Base-by-base conservation (phyloP, 2,888 invertebrate species). In the Xestobium rufovillosum region DNA sequence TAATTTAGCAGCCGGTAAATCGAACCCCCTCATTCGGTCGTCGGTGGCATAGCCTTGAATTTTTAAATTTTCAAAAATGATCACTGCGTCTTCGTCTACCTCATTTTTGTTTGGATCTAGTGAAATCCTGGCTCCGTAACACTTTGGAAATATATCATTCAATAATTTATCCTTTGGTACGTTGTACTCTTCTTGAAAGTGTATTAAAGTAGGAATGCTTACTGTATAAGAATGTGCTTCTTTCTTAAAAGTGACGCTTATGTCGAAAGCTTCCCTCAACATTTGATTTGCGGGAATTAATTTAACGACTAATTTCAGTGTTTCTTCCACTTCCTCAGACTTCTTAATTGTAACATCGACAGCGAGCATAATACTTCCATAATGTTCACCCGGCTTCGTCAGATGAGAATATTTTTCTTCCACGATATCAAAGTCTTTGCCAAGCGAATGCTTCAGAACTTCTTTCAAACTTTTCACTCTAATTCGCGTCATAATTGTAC, bases 321-420 rank as follows among this genome's bases (percentile, higher is more conserved):
- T 57, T 43, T 68, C 62, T 35, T 50, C 45, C 14, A 51, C 45
- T 3, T 51, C 52, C 14, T 53, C 53, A 2, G 36, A 28, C 15
- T 43, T 48, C 40, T 55, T 55, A 6, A 70, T 47, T 39, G 56
- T 61, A 1, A 67, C 49, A 17, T 63, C 57, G 2, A 65, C 49
- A 1, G 66, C 63, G 1, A 76, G 49, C 60, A 78, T 76, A 1
- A 72, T 61, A 46, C 77, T 76, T 2, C 76, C 76, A 51, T 76
- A 78, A 52, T 78, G 77, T 48, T 78, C 77, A 1, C 77, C 77
- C 0, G 71, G 68, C n/a, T 70, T 69, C 6, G 72, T 72, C n/a
- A 72, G 53, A 43, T 63, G 59, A 10, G 58, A 58, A 6, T 60
- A 61, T 10, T 57, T 53, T 39, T 69, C 65, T 1, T 66, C 57